Percentiles rank a stretch among this genome's conserved stretches.
These are phyloP conservation scores for Frankliniella fusca DNA, from an alignment of 2,888 invertebrate species.

Conservation along the genomic window DNA sequence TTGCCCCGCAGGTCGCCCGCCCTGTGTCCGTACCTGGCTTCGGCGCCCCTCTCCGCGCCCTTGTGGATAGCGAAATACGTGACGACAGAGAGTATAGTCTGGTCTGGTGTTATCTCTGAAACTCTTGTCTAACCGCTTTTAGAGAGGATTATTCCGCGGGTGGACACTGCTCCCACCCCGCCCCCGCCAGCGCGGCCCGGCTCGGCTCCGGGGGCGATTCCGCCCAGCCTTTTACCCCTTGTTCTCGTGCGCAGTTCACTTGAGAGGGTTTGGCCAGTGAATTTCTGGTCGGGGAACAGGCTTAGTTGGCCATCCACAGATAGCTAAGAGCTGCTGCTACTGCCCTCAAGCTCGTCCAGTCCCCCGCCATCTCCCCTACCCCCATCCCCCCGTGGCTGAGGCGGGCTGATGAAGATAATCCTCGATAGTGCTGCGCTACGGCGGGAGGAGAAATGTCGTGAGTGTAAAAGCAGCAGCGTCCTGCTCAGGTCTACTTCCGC, in stretches of 20 bases:
- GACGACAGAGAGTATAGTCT: no score
- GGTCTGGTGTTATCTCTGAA: no score
- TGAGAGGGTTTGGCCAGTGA: constrained; percentile 8
- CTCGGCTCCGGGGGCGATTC: background rate
- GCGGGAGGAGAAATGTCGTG: no score
- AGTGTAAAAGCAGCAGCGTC: no score
- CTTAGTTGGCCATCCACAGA: constrained; percentile 19
- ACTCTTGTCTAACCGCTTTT: background rate
- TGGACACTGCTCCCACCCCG: background rate
- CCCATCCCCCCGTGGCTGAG: background rate
- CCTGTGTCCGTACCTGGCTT: no score
- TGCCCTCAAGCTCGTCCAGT: background rate
- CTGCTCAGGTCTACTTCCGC: no score
- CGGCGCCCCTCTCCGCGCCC: no score
- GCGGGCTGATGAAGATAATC: background rate
- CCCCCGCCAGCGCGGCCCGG: background rate
- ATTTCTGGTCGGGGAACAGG: constrained; percentile 17
- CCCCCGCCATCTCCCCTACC: background rate
- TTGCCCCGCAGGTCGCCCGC: no score
- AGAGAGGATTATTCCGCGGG: background rate
- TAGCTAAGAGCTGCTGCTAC: background rate
- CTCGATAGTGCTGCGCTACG: background rate
- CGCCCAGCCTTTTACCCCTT: background rate
- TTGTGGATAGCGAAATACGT: no score
- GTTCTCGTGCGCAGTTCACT: background rate